phyloP scores from a whole-genome alignment of 2,888 invertebrate species.

The Dexiosoma caninum region DNA sequence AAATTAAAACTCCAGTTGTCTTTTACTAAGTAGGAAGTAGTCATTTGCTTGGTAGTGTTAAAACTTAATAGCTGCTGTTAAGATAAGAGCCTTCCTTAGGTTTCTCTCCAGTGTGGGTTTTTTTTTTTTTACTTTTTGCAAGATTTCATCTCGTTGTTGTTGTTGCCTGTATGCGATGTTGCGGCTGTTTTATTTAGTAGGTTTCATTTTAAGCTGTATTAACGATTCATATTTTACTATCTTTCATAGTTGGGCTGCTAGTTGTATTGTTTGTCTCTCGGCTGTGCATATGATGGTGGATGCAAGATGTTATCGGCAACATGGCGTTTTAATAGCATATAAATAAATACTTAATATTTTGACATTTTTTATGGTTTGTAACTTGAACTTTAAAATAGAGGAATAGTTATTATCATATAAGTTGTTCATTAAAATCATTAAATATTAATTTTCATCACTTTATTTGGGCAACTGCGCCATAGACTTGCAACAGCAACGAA shows the following conservation, averaged over 20 bases:
- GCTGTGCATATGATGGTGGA: slow-evolving; percentile 30
- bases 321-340: slow-evolving; percentile 62
- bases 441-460: slow-evolving; percentile 57
- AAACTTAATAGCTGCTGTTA: slow-evolving; percentile 64
- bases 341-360: slow-evolving; percentile 62
- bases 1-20: slow-evolving; percentile 33
- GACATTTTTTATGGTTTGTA: slow-evolving; percentile 59
- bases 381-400: slow-evolving; percentile 49
- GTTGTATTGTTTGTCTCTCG: slow-evolving; percentile 8
- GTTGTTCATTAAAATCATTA: slow-evolving; percentile 45
- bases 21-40: slow-evolving; percentile 57
- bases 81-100: slow-evolving; percentile 60
- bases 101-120: slow-evolving; percentile 53
- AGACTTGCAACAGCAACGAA: neutral
- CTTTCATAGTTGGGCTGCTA: slow-evolving; percentile 38
- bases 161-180: slow-evolving; percentile 22
- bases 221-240: slow-evolving; percentile 60
- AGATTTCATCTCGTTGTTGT: slow-evolving; percentile 52
- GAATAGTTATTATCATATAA: slow-evolving; percentile 40
- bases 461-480: neutral
- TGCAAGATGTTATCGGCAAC: slow-evolving; percentile 54
- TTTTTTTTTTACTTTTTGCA: slow-evolving; percentile 29
- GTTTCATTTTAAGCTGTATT: slow-evolving; percentile 32
- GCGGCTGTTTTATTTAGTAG: neutral
- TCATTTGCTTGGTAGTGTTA: slow-evolving; percentile 62